Evolutionary conservation across 2,888 invertebrate species (phyloP).

Genomic region (Philopedon plagiatum): DNA sequence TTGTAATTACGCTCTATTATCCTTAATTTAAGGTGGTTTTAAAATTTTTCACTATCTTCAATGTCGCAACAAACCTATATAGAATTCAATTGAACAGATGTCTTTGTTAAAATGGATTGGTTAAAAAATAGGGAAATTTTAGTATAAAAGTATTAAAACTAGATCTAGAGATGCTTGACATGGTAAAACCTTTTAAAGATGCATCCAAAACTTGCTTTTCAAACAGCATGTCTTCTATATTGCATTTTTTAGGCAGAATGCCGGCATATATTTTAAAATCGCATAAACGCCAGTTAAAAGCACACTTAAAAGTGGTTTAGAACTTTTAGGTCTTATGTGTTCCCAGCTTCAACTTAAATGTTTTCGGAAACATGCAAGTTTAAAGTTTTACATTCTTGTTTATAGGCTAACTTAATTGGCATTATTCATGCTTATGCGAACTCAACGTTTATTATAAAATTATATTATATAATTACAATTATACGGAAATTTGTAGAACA

Average conservation of each 20-base stretch:
- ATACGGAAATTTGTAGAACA: too few species aligned
- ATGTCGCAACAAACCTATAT: too few species aligned
- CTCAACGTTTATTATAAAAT: background rate
- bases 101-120: too few species aligned
- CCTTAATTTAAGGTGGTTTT: too few species aligned
- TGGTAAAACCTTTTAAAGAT: background rate
- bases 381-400: conserved; percentile 15
- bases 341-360: conserved; percentile 14
- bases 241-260: background rate
- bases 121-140: too few species aligned
- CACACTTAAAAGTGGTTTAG: conserved; percentile 8
- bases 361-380: conserved; percentile 22
- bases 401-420: background rate
- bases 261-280: background rate
- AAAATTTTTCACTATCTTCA: too few species aligned
- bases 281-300: background rate
- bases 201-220: background rate
- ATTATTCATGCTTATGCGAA: background rate
- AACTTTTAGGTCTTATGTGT: conserved; percentile 8
- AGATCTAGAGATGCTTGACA: too few species aligned
- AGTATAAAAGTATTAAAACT: too few species aligned
- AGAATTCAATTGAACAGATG: too few species aligned
- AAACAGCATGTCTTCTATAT: background rate
- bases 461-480: too few species aligned
- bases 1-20: too few species aligned